These are phyloP conservation scores for Maniola hyperantus DNA, from an alignment of 2,888 invertebrate genomes.

Conservation along the genomic window DNA sequence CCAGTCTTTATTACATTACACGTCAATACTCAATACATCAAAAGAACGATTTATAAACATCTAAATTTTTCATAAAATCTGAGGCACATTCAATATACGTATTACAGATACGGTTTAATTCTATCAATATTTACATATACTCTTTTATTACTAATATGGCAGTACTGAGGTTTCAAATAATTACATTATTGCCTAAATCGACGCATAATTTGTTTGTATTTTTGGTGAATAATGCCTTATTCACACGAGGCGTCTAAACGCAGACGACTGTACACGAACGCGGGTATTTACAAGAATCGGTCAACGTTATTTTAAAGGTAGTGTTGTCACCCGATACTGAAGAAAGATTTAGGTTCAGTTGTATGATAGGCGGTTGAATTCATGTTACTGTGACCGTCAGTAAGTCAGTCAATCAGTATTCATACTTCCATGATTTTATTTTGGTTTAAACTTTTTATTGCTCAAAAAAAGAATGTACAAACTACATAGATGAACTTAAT, in stretches of 20 bases:
- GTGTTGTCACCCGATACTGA: no score
- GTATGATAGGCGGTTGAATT: no score
- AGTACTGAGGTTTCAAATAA: slow-evolving; percentile 72
- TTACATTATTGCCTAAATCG: slow-evolving; percentile 41
- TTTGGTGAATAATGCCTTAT: slow-evolving; percentile 1
- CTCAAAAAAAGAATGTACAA: no score
- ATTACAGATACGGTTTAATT: slow-evolving; percentile 49
- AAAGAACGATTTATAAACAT: slow-evolving; percentile 57
- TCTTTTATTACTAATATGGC: slow-evolving; percentile 73
- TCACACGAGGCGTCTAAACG: neutral
- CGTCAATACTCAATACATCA: slow-evolving; percentile 7
- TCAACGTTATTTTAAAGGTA: neutral
- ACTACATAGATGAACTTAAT: no score
- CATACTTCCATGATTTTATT: no score
- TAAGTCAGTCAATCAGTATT: no score
- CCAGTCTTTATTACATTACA: slow-evolving; percentile 24
- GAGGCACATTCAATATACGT: slow-evolving; percentile 80
- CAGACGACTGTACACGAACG: neutral
- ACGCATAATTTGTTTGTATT: slow-evolving; percentile 44
- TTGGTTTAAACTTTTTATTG: no score
- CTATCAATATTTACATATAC: slow-evolving; percentile 64
- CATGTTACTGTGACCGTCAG: no score
- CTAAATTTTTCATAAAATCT: slow-evolving; percentile 71
- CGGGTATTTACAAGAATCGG: neutral
- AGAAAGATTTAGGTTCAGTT: no score